Evolutionary conservation across 2,888 invertebrate genomes (phyloP), one percentile per base, ranked within the genome.

Genomic region (Brassicogethes aeneus): DNA sequence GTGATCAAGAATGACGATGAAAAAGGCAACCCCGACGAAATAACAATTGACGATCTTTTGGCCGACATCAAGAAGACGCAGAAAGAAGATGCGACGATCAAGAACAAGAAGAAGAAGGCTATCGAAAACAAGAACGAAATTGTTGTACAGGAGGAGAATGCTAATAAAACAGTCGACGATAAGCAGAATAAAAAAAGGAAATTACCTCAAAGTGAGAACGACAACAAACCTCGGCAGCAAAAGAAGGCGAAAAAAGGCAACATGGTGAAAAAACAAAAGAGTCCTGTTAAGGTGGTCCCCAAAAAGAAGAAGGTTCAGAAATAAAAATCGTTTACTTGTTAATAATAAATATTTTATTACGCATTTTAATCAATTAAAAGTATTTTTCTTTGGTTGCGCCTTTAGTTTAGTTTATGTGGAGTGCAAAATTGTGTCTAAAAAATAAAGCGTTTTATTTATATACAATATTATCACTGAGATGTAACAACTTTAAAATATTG

Each of bases 1-100:
- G 50, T 51, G 8, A 32, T 32, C 10, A 32, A 32, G 14, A 2
- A 17, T 15, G 10, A 13, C 56, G 41, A 45, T 70, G 14, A 64
- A 60, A 40, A 69, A 50, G 40, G 40, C 2, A n/a, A 38, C 2
- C 29, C 12, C 13, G 12, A 16, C 1, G 31, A 15, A 3, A 15
- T 32, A 10, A 5, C 8, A 13, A 12, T 32, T 32, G 32, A 32
- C 7, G 32, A 32, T 32, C 12, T 32, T 3, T 32, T 32, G 14
- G 12, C 5, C 3, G 8, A 10, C 3, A 5, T 10, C 14, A 32
- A 32, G 12, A 23, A 23, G 23, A 35, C n/a, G 35, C 13, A 33
- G 5, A 13, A 33, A 8, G 3, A 33, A n/a, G 13, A n/a, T n/a
- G n/a, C n/a, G n/a, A n/a, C n/a, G n/a, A n/a, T n/a, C n/a, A n/a